phyloP scores from a whole-genome alignment of 2,888 invertebrate genomes.

The Cancer borealis region DNA sequence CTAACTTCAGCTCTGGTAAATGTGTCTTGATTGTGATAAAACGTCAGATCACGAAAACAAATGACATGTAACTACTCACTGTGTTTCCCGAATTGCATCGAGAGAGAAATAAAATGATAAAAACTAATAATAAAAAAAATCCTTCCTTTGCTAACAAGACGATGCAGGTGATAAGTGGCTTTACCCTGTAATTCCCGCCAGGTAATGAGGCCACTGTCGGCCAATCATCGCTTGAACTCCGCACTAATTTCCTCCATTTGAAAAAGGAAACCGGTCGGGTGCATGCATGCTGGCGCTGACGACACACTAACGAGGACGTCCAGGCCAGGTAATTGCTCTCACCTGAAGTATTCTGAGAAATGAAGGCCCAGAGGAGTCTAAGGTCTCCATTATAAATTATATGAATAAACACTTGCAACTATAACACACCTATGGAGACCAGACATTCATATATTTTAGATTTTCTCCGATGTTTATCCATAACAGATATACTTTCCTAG shows the following conservation, averaged over 20 bases:
- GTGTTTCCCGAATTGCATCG: background rate
- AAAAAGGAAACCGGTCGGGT: conserved; percentile 29
- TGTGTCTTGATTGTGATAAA: background rate
- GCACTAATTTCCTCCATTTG: conserved; percentile 1
- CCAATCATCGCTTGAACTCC: background rate
- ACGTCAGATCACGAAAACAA: background rate
- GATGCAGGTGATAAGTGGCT: conserved; percentile 23
- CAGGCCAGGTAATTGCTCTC: background rate
- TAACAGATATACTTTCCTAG: no score
- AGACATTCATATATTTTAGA: no score
- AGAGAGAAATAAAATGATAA: background rate
- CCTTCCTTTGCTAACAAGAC: background rate
- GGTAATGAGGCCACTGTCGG: conserved; percentile 5
- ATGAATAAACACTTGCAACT: background rate
- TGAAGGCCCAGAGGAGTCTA: background rate
- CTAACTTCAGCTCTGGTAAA: background rate
- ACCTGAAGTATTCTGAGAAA: background rate
- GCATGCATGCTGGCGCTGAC: conserved; percentile 17
- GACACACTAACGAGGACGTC: conserved; percentile 14
- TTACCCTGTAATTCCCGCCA: background rate
- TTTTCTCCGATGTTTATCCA: no score
- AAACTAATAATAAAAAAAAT: background rate
- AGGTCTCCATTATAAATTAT: background rate
- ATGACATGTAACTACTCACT: background rate
- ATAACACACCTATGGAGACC: background rate